Conservation (phyloP, 53 echinoderm and acorn worm genomes). For the Antedon mediterranea region DNA sequence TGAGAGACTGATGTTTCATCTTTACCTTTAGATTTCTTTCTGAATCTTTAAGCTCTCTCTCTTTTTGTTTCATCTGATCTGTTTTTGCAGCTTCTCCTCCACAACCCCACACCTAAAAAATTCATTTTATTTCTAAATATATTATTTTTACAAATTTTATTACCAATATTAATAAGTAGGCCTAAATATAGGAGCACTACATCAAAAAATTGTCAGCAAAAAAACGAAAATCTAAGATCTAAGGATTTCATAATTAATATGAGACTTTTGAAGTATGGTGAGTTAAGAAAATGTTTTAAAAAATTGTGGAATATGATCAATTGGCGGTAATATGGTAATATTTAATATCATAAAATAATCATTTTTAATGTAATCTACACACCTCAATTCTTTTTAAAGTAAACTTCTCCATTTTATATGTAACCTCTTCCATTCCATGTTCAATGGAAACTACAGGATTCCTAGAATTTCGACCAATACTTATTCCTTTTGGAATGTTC, state of each 20-base stretch:
- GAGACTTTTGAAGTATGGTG: too few species aligned
- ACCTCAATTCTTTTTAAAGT: neutral
- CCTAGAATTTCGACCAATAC: constrained; percentile 54
- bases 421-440: constrained; percentile 44
- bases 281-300: too few species aligned
- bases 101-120: constrained; percentile 75
- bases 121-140: neutral
- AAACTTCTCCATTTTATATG: constrained; percentile 8
- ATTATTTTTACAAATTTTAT: too few species aligned
- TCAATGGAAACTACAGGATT: constrained; percentile 33
- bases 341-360: too few species aligned
- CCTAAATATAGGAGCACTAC: too few species aligned
- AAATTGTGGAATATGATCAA: neutral
- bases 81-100: constrained; percentile 43
- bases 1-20: too few species aligned
- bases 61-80: constrained; percentile 61
- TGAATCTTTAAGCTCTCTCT: constrained; percentile 54
- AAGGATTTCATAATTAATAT: too few species aligned
- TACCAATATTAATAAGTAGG: too few species aligned
- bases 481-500: constrained; percentile 65
- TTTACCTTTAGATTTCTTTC: constrained; percentile 63
- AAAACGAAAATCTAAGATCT: too few species aligned
- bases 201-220: too few species aligned
- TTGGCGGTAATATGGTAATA: neutral
- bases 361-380: too few species aligned